phyloP scores from a whole-genome alignment of 2,797 vertebrate species.

The Hozukius guyotensis region DNA sequence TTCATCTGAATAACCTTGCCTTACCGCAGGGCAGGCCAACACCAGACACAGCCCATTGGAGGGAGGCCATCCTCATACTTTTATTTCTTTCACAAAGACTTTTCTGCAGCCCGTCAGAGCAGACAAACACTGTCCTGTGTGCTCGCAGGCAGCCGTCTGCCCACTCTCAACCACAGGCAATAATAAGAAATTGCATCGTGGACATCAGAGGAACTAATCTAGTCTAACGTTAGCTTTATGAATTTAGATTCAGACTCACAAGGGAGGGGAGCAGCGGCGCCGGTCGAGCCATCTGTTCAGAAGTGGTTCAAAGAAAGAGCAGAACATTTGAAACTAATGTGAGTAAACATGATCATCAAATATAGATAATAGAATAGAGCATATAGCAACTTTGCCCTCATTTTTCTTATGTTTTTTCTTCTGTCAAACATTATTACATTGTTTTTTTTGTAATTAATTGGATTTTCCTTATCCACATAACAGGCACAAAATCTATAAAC shows the following conservation, averaged over 20 bases:
- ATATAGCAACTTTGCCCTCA: conserved; percentile 33
- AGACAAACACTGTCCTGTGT: conserved; percentile 53
- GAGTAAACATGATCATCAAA: conserved; percentile 68
- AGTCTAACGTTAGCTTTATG: conserved; percentile 72
- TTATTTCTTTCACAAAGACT: conserved; percentile 65
- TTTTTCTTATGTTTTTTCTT: conserved; percentile 32
- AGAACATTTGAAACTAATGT: conserved; percentile 59
- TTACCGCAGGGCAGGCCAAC: conserved; percentile 76
- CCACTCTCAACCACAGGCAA: conserved; percentile 56
- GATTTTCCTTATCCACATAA: conserved; percentile 57
- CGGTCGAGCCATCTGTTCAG: conserved; percentile 65
- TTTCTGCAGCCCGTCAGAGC: conserved; percentile 47
- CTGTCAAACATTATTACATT: conserved; percentile 34
- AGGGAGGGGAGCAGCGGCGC: conserved; percentile 52
- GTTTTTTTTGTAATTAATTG: conserved; percentile 61
- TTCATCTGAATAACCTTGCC: conserved; percentile 86
- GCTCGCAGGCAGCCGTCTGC: conserved; percentile 44
- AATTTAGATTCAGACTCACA: conserved; percentile 68
- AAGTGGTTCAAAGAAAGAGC: conserved; percentile 65
- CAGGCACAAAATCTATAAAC: conserved; percentile 46
- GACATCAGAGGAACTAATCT: conserved; percentile 70
- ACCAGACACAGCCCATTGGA: conserved; percentile 70
- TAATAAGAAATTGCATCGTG: conserved; percentile 62
- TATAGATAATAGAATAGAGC: conserved; percentile 59
- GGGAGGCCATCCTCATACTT: conserved; percentile 62